Evolutionary conservation across 2,113 vertebrate genomes (phyloP).

Genomic region (Sceloporus tristichus): DNA sequence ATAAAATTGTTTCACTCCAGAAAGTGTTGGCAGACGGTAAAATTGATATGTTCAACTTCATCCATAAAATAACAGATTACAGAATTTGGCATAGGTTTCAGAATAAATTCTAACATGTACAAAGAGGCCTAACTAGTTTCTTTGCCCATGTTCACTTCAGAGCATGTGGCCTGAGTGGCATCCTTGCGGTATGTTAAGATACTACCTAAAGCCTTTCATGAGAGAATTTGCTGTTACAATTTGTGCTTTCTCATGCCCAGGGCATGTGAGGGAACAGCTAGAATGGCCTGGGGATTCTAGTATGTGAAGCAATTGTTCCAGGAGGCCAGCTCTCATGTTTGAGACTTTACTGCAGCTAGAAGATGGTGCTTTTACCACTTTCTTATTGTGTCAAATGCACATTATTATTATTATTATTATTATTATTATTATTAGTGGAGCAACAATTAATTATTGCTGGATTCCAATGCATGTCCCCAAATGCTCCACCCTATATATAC

Average conservation of each 20-base stretch:
- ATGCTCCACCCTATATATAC: background rate
- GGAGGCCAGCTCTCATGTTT: background rate
- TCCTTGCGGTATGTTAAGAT: background rate
- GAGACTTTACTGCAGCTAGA: background rate
- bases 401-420: too few species aligned
- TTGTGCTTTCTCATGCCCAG: background rate
- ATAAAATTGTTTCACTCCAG: too few species aligned
- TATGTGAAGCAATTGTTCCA: background rate
- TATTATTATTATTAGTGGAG: too few species aligned
- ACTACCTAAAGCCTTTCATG: background rate
- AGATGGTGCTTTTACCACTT: background rate
- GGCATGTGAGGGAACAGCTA: background rate
- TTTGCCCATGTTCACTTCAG: too few species aligned
- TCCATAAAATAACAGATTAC: too few species aligned
- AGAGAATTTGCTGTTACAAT: background rate
- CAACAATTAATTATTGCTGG: too few species aligned
- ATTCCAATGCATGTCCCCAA: background rate
- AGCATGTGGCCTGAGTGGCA: too few species aligned
- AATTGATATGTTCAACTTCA: too few species aligned
- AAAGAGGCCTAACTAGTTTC: too few species aligned
- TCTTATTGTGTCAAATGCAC: background rate
- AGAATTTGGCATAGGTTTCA: too few species aligned
- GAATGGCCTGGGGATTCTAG: background rate
- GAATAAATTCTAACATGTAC: too few species aligned
- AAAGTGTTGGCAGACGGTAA: too few species aligned